Base-by-base conservation (phyloP, 30 jellyfish, hydroid and myxozoan species). In the Chrysaora quinquecirrha region DNA sequence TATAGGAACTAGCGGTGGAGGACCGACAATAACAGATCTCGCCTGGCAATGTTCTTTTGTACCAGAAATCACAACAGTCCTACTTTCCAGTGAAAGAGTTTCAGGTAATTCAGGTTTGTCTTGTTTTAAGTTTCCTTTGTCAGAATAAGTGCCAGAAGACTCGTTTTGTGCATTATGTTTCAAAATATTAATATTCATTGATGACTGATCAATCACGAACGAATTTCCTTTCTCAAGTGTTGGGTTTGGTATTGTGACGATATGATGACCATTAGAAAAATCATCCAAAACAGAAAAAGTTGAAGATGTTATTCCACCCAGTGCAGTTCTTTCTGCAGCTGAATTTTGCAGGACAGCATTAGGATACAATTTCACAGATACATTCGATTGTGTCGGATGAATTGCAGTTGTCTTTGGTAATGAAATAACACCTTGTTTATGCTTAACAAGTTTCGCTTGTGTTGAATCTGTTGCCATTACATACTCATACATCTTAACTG, bases 1-100 rank as follows among this genome's bases (percentile, higher is more conserved):
- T 46, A 82, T 82, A 3, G 92, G 92, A 28, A 82, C 71, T 3
- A 82, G 75, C 1, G 92, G 92, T 6, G 92, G 92, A 9, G 92
- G 92, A 9, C 92, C 92, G 11, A 69, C 64, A 1, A 82, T 82
- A 4, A 82, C 74, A 0, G 92, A 69, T 54, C 67, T 67, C 4
- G 65, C 32, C 31, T 68, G 85, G 3, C 14, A 27, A 9, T 20
- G 34, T 16, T 66, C 30, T 20, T 30, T 25, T 63, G 18, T 25
- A 1, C 46, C 74, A 10, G 30, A 23, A 0, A 1, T 20, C 23
- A 12, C 46, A 34, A 9, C 74, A 0, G 48, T 64, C 18, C 23
- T 25, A 46, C 19, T 64, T 20, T 12, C n/a, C 35, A 7, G 46
- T n/a, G 7, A n/a, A 4, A 24, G 0, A 2, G 30, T 32, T 18